These are phyloP conservation scores for Eupeodes latifasciatus DNA, from an alignment of 2,888 invertebrate genomes.

Conservation along the genomic window DNA sequence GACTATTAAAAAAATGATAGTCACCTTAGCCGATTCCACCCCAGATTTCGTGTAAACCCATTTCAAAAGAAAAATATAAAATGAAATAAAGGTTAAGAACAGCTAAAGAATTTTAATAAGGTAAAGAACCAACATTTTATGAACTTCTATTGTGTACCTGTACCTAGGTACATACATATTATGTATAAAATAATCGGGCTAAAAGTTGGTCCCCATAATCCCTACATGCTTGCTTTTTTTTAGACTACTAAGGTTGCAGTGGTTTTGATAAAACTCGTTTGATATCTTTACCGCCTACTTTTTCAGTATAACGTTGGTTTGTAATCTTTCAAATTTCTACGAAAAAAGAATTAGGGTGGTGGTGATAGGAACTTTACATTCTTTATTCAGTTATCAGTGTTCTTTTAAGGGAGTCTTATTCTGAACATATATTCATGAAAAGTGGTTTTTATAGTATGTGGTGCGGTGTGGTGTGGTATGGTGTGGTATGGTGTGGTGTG, in stretches of 20 bases:
- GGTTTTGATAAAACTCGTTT: neutral
- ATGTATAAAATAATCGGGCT: neutral
- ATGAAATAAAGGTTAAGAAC: too few relatives aligned
- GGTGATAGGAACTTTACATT: constrained; percentile 51
- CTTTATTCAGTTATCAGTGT: constrained; percentile 57
- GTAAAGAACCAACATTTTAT: too few relatives aligned
- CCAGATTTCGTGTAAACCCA: too few relatives aligned
- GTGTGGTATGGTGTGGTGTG: neutral
- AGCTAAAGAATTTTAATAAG: too few relatives aligned
- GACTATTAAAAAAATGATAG: too few relatives aligned
- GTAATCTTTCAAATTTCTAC: constrained; percentile 43
- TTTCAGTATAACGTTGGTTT: neutral
- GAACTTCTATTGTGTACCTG: too few relatives aligned
- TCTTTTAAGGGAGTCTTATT: constrained; percentile 25
- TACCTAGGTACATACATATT: too few relatives aligned
- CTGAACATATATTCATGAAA: constrained; percentile 60
- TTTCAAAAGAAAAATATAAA: too few relatives aligned
- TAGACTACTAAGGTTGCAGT: neutral
- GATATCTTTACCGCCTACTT: constrained; percentile 15
- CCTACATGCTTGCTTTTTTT: neutral
- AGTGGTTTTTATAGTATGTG: constrained; percentile 31
- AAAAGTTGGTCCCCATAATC: neutral
- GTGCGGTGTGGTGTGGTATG: neutral
- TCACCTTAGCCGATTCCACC: too few relatives aligned
- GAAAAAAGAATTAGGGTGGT: constrained; percentile 54